Percentiles rank a stretch among this genome's conserved stretches.
Conservation (phyloP, 2,113 vertebrate genomes). For the Myotis yumanensis region DNA sequence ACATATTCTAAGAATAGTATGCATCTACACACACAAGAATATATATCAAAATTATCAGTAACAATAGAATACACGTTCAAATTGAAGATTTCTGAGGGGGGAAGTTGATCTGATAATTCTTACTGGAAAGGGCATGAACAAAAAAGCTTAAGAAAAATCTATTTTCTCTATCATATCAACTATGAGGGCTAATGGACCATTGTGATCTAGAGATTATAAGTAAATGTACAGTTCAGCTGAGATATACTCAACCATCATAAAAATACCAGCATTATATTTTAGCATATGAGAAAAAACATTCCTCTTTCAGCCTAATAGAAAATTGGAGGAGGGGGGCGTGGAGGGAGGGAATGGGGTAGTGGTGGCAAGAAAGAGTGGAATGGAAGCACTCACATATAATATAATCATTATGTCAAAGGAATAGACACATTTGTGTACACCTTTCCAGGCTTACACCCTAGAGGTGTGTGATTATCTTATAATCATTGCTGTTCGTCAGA, state of each 20-base stretch:
- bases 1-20: neutral
- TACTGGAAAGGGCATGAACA: neutral
- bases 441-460: neutral
- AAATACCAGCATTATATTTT: slow-evolving; percentile 18
- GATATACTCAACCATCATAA: neutral
- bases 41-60: neutral
- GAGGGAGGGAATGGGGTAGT: neutral
- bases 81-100: neutral
- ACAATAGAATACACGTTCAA: neutral
- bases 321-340: too few relatives aligned
- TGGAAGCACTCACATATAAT: neutral
- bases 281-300: slow-evolving; percentile 20
- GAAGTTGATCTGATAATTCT: neutral
- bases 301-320: neutral
- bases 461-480: slow-evolving; percentile 30
- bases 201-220: slow-evolving; percentile 36
- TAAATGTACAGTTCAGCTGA: neutral
- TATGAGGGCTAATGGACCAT: neutral
- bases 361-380: neutral
- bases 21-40: neutral
- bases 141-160: slow-evolving; percentile 2
- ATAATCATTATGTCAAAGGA: slow-evolving; percentile 39
- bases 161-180: slow-evolving; percentile 16
- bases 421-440: neutral
- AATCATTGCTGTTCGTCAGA: slow-evolving; percentile 3